Percentiles rank a stretch among this genome's conserved stretches.
These are phyloP conservation scores for Lithosia quadra DNA, from an alignment of 2,888 invertebrate species.

Conservation along the genomic window DNA sequence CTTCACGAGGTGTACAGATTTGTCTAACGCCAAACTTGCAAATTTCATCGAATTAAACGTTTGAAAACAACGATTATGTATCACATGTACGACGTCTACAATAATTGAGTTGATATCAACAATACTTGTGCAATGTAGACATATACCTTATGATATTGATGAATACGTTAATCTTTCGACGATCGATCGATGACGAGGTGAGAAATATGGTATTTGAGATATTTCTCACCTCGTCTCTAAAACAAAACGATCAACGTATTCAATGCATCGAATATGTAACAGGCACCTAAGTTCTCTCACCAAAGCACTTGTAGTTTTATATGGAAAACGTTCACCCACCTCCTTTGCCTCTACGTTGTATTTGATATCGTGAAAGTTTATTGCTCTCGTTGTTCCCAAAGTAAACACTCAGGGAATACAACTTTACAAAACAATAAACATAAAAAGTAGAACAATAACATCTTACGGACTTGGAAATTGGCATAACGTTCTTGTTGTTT, in stretches of 20 bases:
- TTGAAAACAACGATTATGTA: too few relatives aligned
- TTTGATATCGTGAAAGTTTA: conserved; percentile 48
- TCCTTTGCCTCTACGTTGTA: conserved; percentile 35
- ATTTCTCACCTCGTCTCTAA: background rate
- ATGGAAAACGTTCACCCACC: conserved; percentile 33
- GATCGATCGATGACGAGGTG: too few relatives aligned
- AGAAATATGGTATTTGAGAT: too few relatives aligned
- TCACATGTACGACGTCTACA: too few relatives aligned
- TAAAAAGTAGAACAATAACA: conserved; percentile 52
- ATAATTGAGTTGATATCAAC: too few relatives aligned
- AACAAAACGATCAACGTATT: conserved; percentile 9
- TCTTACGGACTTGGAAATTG: conserved; percentile 46
- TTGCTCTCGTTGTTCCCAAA: conserved; percentile 38
- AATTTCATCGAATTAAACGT: too few relatives aligned
- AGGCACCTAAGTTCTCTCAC: conserved; percentile 11
- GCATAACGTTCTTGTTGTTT: conserved; percentile 30
- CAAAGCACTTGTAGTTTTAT: conserved; percentile 23
- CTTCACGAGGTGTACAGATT: too few relatives aligned
- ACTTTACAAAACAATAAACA: conserved; percentile 49
- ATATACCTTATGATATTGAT: background rate
- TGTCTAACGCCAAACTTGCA: too few relatives aligned
- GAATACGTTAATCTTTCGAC: too few relatives aligned
- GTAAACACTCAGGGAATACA: conserved; percentile 35
- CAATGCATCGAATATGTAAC: conserved; percentile 21
- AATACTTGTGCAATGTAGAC: too few relatives aligned